Conservation (phyloP, 2,797 vertebrate genomes). For the Clamator glandarius region DNA sequence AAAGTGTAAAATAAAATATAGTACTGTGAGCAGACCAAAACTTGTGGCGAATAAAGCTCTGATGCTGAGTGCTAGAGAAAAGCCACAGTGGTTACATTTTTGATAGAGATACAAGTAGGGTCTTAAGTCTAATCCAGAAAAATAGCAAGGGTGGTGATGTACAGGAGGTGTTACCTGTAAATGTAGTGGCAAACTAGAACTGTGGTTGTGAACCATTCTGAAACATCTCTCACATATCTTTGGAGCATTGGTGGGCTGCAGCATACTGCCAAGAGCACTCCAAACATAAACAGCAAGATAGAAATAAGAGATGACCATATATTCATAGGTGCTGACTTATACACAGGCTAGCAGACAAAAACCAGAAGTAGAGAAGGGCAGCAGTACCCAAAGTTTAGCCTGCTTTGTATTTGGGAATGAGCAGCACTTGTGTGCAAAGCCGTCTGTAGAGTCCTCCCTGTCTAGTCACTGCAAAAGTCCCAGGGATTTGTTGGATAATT, state of each 20-base stretch:
- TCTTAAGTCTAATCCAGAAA: not conserved
- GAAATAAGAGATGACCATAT: not conserved
- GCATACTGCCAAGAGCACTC: not conserved
- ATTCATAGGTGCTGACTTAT: not conserved
- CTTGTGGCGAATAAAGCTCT: not conserved
- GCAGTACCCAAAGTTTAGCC: not conserved
- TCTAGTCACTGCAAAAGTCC: not conserved
- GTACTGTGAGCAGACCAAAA: not conserved
- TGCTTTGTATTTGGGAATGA: not conserved
- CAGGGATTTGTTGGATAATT: not conserved
- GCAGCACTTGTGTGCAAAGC: not conserved
- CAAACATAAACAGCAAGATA: not conserved
- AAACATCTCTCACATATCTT: not conserved
- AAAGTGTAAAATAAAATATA: not conserved
- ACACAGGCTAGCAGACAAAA: not conserved
- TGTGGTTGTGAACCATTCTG: not conserved
- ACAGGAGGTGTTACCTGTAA: not conserved
- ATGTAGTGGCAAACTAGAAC: not conserved
- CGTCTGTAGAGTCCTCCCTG: not conserved
- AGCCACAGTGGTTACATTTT: not conserved
- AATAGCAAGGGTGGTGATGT: not conserved
- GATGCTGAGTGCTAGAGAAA: not conserved
- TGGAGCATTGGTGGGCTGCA: not conserved
- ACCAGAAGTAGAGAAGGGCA: not conserved
- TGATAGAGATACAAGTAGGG: not conserved